Evolutionary conservation across 2,113 vertebrate species (phyloP).

Genomic region (Pygoscelis antarcticus): DNA sequence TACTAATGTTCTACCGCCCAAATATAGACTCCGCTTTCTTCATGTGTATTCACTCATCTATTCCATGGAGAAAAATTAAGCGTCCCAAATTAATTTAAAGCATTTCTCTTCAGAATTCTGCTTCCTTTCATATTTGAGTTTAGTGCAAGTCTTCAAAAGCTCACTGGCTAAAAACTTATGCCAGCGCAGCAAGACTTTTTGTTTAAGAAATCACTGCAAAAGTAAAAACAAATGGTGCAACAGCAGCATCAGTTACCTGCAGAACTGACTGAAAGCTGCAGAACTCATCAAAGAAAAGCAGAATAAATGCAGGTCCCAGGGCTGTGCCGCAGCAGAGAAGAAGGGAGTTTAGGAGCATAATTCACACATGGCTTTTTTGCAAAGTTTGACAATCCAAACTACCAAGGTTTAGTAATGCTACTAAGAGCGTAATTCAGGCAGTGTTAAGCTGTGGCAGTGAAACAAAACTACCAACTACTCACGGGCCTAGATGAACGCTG

Average conservation of each 20-base stretch:
- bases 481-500: constrained; percentile 81
- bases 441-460: constrained; percentile 70
- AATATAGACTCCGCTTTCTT: not conserved
- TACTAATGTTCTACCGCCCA: not conserved
- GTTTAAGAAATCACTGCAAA: not conserved
- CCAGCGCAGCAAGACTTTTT: not conserved
- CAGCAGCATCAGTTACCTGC: constrained; percentile 43
- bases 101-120: constrained; percentile 4
- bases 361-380: constrained; percentile 35
- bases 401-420: constrained; percentile 74
- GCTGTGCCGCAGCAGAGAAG: constrained; percentile 58
- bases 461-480: constrained; percentile 77
- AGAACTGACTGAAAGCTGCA: constrained; percentile 14
- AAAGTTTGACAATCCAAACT: constrained; percentile 56
- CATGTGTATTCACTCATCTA: not conserved
- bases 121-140: constrained; percentile 47
- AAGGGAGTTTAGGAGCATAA: constrained; percentile 54
- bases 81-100: not conserved
- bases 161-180: constrained; percentile 39
- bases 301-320: constrained; percentile 57
- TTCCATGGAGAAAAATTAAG: not conserved
- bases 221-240: constrained; percentile 1
- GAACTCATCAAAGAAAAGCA: constrained; percentile 56
- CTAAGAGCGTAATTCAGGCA: constrained; percentile 61
- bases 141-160: constrained; percentile 55